Evolutionary conservation across 37 sponge, comb jelly and placozoan genomes (phyloP), one percentile per base, ranked within the genome.

Genomic region (Chondrilla cf. caribensis): DNA sequence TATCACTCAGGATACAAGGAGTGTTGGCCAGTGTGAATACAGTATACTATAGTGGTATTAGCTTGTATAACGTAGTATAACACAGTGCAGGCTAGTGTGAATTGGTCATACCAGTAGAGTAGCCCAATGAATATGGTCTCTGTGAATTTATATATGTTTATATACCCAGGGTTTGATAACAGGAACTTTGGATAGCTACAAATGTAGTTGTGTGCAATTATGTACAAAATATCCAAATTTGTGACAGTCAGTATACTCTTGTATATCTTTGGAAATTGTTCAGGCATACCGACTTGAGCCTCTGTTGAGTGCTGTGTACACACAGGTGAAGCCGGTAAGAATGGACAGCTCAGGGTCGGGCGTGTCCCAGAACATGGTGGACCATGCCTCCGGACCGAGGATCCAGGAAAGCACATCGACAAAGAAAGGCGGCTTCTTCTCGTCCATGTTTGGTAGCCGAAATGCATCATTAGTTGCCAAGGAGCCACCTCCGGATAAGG

Each of bases 271-370:
- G 51, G 51, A 47, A 47, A 28, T 15, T 62, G 15, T 62, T 6
- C 84, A 93, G 94, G 93, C 93, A 15, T 95, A 92, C 58, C 82
- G 96, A 36, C 75, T 91, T 67, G 96, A 95, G 91, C 96, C 96
- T 37, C 84, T 95, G 3, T 38, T 95, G 22, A 88, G 86, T 59
- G 72, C 75, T 1, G n/a, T 82, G 42, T 95, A 95, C 81, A 24
- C 87, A 19, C 73, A 85, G 22, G 54, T 93, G 26, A 81, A 57
- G 29, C 96, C 93, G 55, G 87, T 96, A 15, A 85, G 79, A 21
- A 29, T 96, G 58, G 95, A 91, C 70, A 84, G 24, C 55, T 86
- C 95, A 3, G 55, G 89, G 39, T 77, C 80, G 18, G 89, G 84
- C 32, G 40, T 60, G 21, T 88, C 92, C 22, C 70, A 83, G n/a